Conservation (phyloP, 2,888 invertebrate species). For the Pyrochroa serraticornis region DNA sequence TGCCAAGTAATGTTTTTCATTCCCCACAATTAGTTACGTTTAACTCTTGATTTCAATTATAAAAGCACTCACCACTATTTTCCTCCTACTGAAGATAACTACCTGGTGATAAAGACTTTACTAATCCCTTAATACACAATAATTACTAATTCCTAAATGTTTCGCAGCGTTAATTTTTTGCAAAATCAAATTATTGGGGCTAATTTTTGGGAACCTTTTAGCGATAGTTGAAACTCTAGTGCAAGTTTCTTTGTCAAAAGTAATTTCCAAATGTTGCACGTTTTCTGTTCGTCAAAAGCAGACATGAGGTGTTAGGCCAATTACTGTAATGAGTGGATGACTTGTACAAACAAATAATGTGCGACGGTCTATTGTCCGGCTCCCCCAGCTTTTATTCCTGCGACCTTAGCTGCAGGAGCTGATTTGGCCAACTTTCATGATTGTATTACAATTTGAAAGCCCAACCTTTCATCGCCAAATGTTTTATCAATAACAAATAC, state of each 20-base stretch:
- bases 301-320: slow-evolving; percentile 37
- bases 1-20: no score
- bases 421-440: slow-evolving; percentile 11
- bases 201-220: no score
- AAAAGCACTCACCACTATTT: no score
- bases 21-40: no score
- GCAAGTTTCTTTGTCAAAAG: not conserved
- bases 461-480: not conserved
- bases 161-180: no score
- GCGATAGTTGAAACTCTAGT: no score
- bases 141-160: no score
- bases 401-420: slow-evolving; percentile 12
- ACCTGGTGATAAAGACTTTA: no score
- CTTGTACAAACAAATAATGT: slow-evolving; percentile 44
- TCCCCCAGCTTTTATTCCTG: slow-evolving; percentile 22
- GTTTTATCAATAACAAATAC: not conserved
- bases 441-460: not conserved
- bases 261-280: slow-evolving; percentile 16
- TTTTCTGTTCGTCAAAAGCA: slow-evolving; percentile 26
- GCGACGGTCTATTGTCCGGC: slow-evolving; percentile 38
- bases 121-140: no score
- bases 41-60: no score
- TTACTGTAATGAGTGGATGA: slow-evolving; percentile 50
- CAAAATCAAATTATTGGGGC: no score
- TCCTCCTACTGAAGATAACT: no score